phyloP scores from a whole-genome alignment of 2,797 vertebrate genomes.

The Neosilurus hyrtlii region DNA sequence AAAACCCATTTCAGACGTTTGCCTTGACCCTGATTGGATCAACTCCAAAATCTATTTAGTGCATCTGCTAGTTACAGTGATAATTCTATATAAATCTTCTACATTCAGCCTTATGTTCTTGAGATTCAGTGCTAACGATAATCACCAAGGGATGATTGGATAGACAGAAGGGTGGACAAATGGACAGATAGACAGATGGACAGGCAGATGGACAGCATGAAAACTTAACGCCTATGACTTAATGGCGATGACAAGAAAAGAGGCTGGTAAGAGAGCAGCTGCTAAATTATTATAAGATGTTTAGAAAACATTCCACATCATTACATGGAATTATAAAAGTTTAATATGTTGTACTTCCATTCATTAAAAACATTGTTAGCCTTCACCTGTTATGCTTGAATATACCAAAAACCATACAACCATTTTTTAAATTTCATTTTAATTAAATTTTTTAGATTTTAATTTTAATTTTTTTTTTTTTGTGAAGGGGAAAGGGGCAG shows the following conservation, averaged over 20 bases:
- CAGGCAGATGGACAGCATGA: not conserved
- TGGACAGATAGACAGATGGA: constrained; percentile 8
- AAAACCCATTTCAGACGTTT: not conserved
- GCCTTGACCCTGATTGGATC: not conserved
- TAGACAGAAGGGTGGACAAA: not conserved
- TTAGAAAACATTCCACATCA: not conserved
- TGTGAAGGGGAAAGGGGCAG: too few relatives aligned
- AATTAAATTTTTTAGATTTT: too few relatives aligned
- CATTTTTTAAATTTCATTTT: too few relatives aligned
- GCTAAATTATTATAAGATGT: not conserved
- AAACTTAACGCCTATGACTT: not conserved
- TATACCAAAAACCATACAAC: not conserved
- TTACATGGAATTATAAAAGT: not conserved
- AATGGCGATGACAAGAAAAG: not conserved
- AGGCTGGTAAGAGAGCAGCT: too few relatives aligned
- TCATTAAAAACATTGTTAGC: not conserved
- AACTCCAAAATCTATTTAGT: constrained; percentile 8
- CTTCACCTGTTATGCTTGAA: not conserved
- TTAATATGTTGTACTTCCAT: not conserved
- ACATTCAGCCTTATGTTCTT: not conserved
- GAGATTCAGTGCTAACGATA: not conserved
- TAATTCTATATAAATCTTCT: not conserved
- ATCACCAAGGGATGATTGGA: not conserved
- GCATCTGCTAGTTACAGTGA: not conserved
- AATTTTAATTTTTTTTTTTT: too few relatives aligned